phyloP scores from a whole-genome alignment of 2,888 invertebrate species.

The Nemoura dubitans region DNA sequence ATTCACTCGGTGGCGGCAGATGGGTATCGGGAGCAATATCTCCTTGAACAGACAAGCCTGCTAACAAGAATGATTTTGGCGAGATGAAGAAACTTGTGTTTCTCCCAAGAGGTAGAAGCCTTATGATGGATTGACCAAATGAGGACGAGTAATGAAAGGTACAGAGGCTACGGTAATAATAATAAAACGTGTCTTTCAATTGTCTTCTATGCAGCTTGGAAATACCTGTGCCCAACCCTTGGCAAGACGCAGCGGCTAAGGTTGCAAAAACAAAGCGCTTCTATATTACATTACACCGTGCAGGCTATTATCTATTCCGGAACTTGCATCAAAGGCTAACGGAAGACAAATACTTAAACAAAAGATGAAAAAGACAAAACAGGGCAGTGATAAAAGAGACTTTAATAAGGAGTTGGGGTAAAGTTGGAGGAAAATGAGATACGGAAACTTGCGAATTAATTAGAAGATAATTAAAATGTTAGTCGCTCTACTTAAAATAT shows the following conservation, averaged over 20 bases:
- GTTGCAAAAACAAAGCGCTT: conserved; percentile 39
- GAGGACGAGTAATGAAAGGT: background rate
- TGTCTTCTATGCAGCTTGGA: background rate
- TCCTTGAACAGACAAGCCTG: background rate
- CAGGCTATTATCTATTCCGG: conserved; percentile 26
- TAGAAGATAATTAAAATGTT: conserved; percentile 42
- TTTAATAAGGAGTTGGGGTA: conserved; percentile 23
- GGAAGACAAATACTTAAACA: conserved; percentile 42
- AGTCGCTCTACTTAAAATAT: conserved; percentile 17
- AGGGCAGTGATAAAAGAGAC: conserved; percentile 37
- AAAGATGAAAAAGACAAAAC: conserved; percentile 42
- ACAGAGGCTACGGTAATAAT: background rate
- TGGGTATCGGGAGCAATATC: background rate
- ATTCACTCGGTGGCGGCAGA: conserved; percentile 1
- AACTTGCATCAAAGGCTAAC: conserved; percentile 39
- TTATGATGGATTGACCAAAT: background rate
- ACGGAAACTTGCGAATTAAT: conserved; percentile 43
- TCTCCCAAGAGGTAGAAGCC: background rate
- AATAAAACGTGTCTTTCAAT: conserved; percentile 7
- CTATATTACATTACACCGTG: conserved; percentile 7
- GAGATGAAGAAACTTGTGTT: background rate
- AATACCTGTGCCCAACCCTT: background rate
- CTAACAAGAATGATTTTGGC: background rate
- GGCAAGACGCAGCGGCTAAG: background rate
- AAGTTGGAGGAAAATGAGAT: conserved; percentile 41